phyloP scores from a whole-genome alignment of 1,140 invertebrate species.

The Hydropsyche tenuis region DNA sequence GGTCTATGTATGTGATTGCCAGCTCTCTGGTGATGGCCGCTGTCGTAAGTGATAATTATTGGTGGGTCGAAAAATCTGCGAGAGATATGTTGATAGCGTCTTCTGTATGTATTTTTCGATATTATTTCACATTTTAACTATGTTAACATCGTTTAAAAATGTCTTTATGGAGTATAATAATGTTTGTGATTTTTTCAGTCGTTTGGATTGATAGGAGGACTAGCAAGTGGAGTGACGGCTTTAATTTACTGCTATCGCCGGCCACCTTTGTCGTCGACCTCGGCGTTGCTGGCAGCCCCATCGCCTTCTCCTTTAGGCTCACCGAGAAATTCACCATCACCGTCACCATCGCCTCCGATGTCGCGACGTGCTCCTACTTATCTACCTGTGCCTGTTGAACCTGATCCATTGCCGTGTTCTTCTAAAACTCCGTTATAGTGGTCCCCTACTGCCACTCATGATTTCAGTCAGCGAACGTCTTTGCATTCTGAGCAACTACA shows the following conservation, averaged over 20 bases:
- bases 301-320: conserved; percentile 26
- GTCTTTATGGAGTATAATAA: no score
- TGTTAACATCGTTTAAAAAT: background rate
- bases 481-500: conserved; percentile 28
- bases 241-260: conserved; percentile 46
- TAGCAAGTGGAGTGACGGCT: conserved; percentile 42
- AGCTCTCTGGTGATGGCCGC: conserved; percentile 42
- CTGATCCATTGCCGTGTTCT: conserved; percentile 45
- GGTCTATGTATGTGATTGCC: conserved; percentile 41
- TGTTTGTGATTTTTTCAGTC: conserved; percentile 36
- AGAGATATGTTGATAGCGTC: conserved; percentile 45
- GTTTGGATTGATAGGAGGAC: conserved; percentile 44
- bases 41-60: conserved; percentile 44
- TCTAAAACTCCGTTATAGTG: conserved; percentile 50
- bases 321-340: conserved; percentile 36
- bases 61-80: conserved; percentile 35
- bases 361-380: conserved; percentile 37
- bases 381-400: conserved; percentile 43
- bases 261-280: conserved; percentile 20
- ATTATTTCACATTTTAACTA: background rate
- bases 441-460: conserved; percentile 28
- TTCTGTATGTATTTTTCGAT: conserved; percentile 35
- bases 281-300: conserved; percentile 23
- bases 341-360: conserved; percentile 31
- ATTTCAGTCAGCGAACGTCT: conserved; percentile 27